A percentile compares a stretch with the other conserved stretches of the same genome.
phyloP scores from a whole-genome alignment of 2,113 vertebrate genomes.

The Myrmecophaga tridactyla region DNA sequence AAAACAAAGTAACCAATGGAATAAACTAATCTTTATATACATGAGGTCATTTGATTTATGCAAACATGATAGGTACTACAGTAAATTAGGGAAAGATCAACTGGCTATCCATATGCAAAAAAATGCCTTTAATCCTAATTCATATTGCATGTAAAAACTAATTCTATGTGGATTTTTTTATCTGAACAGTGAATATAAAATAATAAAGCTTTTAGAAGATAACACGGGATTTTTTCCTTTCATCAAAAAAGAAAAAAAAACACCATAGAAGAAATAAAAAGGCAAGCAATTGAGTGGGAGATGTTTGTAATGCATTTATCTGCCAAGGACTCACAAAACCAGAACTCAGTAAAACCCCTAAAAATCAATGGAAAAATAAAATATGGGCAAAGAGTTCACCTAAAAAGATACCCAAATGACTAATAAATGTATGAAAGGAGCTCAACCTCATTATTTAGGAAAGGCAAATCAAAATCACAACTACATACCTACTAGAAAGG shows the following conservation, averaged over 20 bases:
- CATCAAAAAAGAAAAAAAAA: background rate
- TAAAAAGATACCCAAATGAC: background rate
- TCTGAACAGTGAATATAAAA: background rate
- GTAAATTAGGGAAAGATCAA: background rate
- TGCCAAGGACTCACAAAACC: background rate
- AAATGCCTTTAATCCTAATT: background rate
- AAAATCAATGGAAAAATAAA: slow-evolving; percentile 25
- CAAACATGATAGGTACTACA: background rate
- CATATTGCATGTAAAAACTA: background rate
- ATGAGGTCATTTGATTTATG: too few species aligned
- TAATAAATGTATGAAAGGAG: background rate
- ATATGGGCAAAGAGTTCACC: background rate
- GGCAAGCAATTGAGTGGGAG: background rate
- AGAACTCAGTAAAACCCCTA: background rate
- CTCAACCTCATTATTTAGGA: background rate
- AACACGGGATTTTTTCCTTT: background rate
- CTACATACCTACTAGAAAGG: background rate
- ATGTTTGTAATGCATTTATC: background rate
- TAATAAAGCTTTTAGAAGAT: background rate
- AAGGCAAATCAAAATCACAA: background rate
- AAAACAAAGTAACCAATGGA: background rate
- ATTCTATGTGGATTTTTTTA: background rate
- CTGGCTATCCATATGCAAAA: background rate
- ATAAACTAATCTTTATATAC: background rate
- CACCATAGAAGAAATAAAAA: background rate